These are phyloP conservation scores for Sitobion miscanthi DNA, from an alignment of 1,140 invertebrate genomes.

Conservation along the genomic window DNA sequence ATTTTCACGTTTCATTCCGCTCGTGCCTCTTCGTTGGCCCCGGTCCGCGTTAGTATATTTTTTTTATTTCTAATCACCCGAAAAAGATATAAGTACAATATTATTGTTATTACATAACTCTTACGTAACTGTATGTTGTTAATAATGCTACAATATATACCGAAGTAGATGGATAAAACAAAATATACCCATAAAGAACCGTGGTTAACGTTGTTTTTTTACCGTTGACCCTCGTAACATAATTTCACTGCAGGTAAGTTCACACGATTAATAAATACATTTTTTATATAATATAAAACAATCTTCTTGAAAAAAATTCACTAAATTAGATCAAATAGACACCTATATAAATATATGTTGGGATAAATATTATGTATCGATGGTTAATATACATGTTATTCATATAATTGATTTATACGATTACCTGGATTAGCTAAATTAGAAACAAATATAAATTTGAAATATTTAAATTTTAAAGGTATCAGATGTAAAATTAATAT, in stretches of 20 bases:
- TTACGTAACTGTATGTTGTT: background rate
- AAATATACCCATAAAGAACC: background rate
- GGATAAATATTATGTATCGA: background rate
- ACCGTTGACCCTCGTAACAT: background rate
- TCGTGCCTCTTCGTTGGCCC: background rate
- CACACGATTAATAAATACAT: background rate
- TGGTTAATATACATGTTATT: background rate
- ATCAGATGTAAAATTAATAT: background rate
- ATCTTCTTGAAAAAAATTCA: too few species aligned
- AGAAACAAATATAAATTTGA: background rate
- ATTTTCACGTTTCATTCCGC: background rate
- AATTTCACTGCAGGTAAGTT: background rate
- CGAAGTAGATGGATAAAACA: background rate
- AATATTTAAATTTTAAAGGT: background rate
- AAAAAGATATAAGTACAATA: background rate
- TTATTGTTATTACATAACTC: background rate
- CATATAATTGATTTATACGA: background rate
- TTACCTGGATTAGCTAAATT: too few species aligned
- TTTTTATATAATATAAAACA: background rate
- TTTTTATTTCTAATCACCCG: background rate
- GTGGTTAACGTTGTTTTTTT: background rate
- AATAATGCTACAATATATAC: background rate
- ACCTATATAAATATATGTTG: background rate
- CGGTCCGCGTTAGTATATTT: background rate
- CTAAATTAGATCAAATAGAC: too few species aligned